Evolutionary conservation across 2,797 vertebrate species (phyloP), one percentile per base, ranked within the genome.

Genomic region (Halcyon badia): DNA sequence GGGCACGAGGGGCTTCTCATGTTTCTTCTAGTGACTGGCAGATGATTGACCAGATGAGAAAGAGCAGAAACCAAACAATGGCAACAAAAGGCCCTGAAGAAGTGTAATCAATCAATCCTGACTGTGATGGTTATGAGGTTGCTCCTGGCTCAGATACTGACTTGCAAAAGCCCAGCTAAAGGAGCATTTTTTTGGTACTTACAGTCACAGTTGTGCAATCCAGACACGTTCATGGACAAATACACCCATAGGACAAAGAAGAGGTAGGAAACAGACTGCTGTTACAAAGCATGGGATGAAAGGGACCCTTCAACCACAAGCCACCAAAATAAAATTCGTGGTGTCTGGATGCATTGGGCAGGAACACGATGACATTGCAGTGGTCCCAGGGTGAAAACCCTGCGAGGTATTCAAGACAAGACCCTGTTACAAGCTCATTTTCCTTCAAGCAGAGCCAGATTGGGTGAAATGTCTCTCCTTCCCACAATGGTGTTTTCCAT

Each of bases 401-500:
- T 12, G 14, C 41, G 22, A 83, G 5, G 4, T 41, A 22, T 28
- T 42, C 14, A 54, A n/a, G 21, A 21, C 28, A 52, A 88, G 14
- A 25, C 35, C 10, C 25, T 49, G 9, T 33, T 44, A 20, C 18
- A 68, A 69, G 22, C 11, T 75, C 10, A 2, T 73, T 68, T 83
- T 5, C 9, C 51, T 91, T 89, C 35, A 19, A 86, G 18, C 11
- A 26, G 57, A 12, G 7, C 11, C 39, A 61, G 22, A 22, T 2
- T 48, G 61, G 16, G 42, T 49, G 26, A 76, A 83, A 37, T 3
- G 2, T 31, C 14, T 58, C 28, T 61, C 17, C 14, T 81, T 61
- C 22, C 18, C 8, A 8, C 2, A 15, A 2, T 0, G 2, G 28
- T 39, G 13, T 60, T 90, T 81, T 65, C 44, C 0, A 1, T 46